These are phyloP conservation scores for Caenorhabditis zanzibari DNA, from an alignment of 2,888 invertebrate genomes.

Conservation along the genomic window DNA sequence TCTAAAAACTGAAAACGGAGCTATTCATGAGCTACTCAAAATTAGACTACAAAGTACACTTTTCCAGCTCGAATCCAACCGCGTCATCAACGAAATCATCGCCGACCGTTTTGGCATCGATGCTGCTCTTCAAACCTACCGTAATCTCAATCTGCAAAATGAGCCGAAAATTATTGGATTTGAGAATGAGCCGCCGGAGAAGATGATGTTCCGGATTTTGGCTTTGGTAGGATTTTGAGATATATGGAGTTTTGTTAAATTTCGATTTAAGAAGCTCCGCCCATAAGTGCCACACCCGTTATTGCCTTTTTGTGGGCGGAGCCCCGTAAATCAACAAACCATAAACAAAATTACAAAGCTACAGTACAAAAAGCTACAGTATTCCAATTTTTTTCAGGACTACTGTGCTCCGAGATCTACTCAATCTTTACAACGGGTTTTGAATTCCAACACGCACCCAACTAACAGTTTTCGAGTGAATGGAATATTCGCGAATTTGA, in stretches of 20 bases:
- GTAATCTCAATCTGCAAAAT: not conserved
- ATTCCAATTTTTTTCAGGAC: too few species aligned
- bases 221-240: slow-evolving; percentile 18
- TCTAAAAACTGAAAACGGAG: too few species aligned
- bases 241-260: too few species aligned
- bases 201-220: slow-evolving; percentile 2
- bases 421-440: not conserved
- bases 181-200: not conserved
- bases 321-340: too few species aligned
- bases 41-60: too few species aligned
- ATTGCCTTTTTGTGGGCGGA: too few species aligned
- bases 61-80: slow-evolving; percentile 2
- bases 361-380: too few species aligned
- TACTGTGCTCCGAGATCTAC: slow-evolving; percentile 12
- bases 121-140: slow-evolving; percentile 73
- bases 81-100: slow-evolving; percentile 83
- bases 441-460: slow-evolving; percentile 57
- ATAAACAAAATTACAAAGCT: too few species aligned
- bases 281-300: too few species aligned
- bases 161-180: slow-evolving; percentile 34
- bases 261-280: too few species aligned
- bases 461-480: slow-evolving; percentile 64
- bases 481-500: slow-evolving; percentile 61
- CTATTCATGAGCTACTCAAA: too few species aligned
- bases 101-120: slow-evolving; percentile 83